These are phyloP conservation scores for Callitettix versicolor DNA, from an alignment of 1,140 invertebrate species.

Conservation along the genomic window DNA sequence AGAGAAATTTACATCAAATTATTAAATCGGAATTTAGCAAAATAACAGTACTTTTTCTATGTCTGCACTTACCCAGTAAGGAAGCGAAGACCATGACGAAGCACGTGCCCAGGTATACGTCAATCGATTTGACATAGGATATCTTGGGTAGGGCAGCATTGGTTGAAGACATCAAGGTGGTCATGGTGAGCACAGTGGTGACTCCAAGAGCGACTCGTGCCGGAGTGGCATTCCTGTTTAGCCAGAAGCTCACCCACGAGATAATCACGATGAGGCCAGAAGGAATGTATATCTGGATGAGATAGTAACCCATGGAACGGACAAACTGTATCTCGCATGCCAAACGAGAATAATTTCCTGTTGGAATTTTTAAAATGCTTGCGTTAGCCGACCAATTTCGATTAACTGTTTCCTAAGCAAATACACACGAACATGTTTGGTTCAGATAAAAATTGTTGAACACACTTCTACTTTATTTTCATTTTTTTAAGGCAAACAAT, in stretches of 20 bases:
- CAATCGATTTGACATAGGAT: conserved; percentile 96
- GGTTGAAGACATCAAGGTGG: conserved; percentile 95
- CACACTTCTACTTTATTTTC: too few species aligned
- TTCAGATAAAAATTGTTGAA: too few species aligned
- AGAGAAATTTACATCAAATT: too few species aligned
- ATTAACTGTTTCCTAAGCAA: too few species aligned
- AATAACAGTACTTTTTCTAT: too few species aligned
- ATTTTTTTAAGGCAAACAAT: too few species aligned
- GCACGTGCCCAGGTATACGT: conserved; percentile 94
- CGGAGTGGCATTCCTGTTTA: conserved; percentile 90
- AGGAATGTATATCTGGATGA: conserved; percentile 99
- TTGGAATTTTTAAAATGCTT: too few species aligned
- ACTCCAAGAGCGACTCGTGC: conserved; percentile 92
- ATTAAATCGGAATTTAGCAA: too few species aligned
- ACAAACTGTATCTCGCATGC: conserved; percentile 96
- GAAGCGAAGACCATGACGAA: conserved; percentile 97
- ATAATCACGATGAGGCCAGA: conserved; percentile 97
- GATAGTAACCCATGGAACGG: conserved; percentile 96
- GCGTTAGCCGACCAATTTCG: too few species aligned
- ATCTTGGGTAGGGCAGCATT: conserved; percentile 96
- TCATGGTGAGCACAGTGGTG: conserved; percentile 97
- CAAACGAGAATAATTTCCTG: conserved; percentile 96
- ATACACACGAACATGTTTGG: too few species aligned
- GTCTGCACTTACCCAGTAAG: conserved; percentile 80
- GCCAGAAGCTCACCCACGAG: conserved; percentile 95